A percentile compares a stretch with the other conserved stretches of the same genome.
phyloP scores from a whole-genome alignment of 2,797 vertebrate genomes.

The Myotis vivesi region DNA sequence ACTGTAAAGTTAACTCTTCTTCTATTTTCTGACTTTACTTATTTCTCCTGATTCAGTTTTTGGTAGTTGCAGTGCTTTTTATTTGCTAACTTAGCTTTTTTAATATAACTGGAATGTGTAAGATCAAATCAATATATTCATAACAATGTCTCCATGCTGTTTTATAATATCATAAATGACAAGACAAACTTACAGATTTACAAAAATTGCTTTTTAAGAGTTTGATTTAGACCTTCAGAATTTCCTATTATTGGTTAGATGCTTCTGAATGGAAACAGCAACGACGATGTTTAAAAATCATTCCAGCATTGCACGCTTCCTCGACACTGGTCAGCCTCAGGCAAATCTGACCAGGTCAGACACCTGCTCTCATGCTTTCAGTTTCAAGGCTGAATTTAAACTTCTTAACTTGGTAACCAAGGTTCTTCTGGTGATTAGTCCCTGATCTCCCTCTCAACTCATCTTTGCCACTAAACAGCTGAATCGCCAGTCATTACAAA shows the following conservation, averaged over 20 bases:
- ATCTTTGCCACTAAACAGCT: not conserved
- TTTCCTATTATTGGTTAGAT: slow-evolving; percentile 40
- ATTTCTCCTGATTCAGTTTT: slow-evolving; percentile 53
- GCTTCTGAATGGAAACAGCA: slow-evolving; percentile 17
- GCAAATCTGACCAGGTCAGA: not conserved
- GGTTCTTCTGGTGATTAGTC: not conserved
- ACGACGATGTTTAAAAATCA: not conserved
- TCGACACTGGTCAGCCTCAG: not conserved
- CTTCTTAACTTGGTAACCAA: not conserved
- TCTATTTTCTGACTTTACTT: slow-evolving; percentile 34
- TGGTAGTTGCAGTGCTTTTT: not conserved
- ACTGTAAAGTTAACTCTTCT: not conserved
- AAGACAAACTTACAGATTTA: slow-evolving; percentile 72
- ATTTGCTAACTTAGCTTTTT: slow-evolving; percentile 67
- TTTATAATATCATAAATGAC: slow-evolving; percentile 75
- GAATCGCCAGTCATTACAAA: not conserved
- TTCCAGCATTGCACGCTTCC: not conserved
- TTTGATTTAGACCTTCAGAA: slow-evolving; percentile 38
- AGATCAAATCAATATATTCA: slow-evolving; percentile 72
- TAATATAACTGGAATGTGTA: slow-evolving; percentile 71
- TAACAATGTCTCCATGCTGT: slow-evolving; percentile 41
- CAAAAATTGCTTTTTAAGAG: slow-evolving; percentile 59
- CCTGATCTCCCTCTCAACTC: not conserved
- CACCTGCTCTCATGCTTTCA: not conserved
- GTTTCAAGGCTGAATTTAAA: not conserved